phyloP scores from a whole-genome alignment of 2,888 invertebrate genomes.

The Campoplex capitator region DNA sequence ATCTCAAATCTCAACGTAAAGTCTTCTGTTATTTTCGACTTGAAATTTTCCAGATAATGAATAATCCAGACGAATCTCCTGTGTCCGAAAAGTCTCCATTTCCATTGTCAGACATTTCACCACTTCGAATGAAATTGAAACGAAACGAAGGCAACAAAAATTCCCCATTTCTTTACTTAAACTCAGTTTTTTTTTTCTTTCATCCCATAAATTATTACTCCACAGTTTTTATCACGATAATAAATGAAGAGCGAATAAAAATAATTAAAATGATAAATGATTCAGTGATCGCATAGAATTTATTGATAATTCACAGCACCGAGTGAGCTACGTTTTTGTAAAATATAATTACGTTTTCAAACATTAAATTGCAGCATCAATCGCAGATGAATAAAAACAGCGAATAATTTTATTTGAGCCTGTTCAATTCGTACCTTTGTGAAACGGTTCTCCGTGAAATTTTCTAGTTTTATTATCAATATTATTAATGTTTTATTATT shows the following conservation, averaged over 20 bases:
- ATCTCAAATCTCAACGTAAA: neutral
- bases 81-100: neutral
- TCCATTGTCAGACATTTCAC: neutral
- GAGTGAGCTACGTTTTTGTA: slow-evolving; percentile 38
- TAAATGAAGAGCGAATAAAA: neutral
- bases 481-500: slow-evolving; percentile 14
- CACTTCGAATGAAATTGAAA: neutral
- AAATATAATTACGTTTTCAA: slow-evolving; percentile 39
- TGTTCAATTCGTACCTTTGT: slow-evolving; percentile 46
- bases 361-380: slow-evolving; percentile 43
- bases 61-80: neutral
- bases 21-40: neutral
- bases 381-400: slow-evolving; percentile 6
- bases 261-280: neutral
- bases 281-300: neutral
- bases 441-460: slow-evolving; percentile 57
- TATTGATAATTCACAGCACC: neutral
- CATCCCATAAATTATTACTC: neutral
- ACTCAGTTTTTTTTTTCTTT: neutral
- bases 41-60: neutral
- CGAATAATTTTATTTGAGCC: slow-evolving; percentile 32
- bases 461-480: slow-evolving; percentile 43
- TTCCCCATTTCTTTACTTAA: neutral
- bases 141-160: neutral
- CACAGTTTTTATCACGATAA: slow-evolving; percentile 13